Percentiles rank a stretch among this genome's conserved stretches.
These are phyloP conservation scores for Montipora capricornis DNA, from an alignment of 64 coral and sea anemone species.

Conservation along the genomic window DNA sequence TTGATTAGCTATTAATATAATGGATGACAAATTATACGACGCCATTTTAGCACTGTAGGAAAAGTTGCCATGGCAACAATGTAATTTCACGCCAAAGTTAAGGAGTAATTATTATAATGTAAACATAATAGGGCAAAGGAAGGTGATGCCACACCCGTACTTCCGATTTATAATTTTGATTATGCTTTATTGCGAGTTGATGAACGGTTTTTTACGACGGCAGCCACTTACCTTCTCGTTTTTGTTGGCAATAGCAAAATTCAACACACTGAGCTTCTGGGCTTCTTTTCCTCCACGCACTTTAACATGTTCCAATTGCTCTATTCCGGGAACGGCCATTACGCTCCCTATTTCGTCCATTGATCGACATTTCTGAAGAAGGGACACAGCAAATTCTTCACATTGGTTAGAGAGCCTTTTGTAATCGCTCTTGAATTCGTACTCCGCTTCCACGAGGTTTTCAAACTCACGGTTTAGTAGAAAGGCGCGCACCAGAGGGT, in stretches of 20 bases:
- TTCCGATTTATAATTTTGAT: no score
- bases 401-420: conserved; percentile 64
- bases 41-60: no score
- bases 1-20: no score
- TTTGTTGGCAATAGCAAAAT: conserved; percentile 83
- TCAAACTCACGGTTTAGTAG: conserved; percentile 62
- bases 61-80: no score
- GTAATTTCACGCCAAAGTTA: no score
- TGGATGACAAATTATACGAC: no score
- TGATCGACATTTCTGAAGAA: conserved; percentile 68
- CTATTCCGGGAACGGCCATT: conserved; percentile 72
- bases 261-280: conserved; percentile 75
- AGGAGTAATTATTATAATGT: no score
- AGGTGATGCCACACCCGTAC: no score
- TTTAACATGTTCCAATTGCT: conserved; percentile 52
- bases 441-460: conserved; percentile 54
- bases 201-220: no score
- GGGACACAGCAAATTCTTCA: conserved; percentile 76
- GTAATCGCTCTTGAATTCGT: conserved; percentile 82
- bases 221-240: conserved; percentile 74
- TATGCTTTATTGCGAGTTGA: no score
- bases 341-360: conserved; percentile 79
- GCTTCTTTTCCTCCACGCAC: conserved; percentile 58
- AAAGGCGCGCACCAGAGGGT: conserved; percentile 81
- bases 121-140: no score